phyloP scores from a whole-genome alignment of 2,888 invertebrate species.

The Julus scandinavius region DNA sequence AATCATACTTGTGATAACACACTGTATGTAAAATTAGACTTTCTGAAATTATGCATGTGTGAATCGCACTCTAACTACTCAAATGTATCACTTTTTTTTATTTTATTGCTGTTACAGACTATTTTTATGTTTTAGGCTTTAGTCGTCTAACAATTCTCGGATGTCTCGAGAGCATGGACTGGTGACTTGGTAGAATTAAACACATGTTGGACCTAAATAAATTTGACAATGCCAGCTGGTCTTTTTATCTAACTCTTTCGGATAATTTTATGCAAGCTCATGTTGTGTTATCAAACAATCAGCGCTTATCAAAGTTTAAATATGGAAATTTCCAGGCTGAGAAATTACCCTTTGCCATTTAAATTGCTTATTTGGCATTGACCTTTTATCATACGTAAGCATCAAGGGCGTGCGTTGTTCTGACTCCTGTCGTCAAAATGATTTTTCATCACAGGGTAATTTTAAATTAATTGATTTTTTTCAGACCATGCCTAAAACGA shows the following conservation, averaged over 20 bases:
- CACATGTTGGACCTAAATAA: too few relatives aligned
- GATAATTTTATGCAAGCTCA: background rate
- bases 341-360: background rate
- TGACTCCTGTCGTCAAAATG: background rate
- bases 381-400: background rate
- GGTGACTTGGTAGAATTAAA: too few relatives aligned
- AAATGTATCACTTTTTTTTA: too few relatives aligned
- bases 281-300: background rate
- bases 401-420: background rate
- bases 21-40: background rate
- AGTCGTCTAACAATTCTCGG: too few relatives aligned
- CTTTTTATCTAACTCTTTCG: background rate
- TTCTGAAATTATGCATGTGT: background rate
- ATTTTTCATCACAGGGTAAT: background rate
- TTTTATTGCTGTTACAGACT: too few relatives aligned
- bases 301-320: background rate
- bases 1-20: background rate
- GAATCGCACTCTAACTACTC: background rate
- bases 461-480: background rate
- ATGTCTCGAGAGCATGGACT: too few relatives aligned
- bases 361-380: background rate
- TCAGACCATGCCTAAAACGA: too few relatives aligned
- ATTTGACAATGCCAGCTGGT: background rate
- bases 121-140: too few relatives aligned
- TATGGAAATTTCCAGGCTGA: conserved; percentile 9